These are phyloP conservation scores for Phrynocephalus vlangalii DNA, from an alignment of 2,797 vertebrate species.

Conservation along the genomic window DNA sequence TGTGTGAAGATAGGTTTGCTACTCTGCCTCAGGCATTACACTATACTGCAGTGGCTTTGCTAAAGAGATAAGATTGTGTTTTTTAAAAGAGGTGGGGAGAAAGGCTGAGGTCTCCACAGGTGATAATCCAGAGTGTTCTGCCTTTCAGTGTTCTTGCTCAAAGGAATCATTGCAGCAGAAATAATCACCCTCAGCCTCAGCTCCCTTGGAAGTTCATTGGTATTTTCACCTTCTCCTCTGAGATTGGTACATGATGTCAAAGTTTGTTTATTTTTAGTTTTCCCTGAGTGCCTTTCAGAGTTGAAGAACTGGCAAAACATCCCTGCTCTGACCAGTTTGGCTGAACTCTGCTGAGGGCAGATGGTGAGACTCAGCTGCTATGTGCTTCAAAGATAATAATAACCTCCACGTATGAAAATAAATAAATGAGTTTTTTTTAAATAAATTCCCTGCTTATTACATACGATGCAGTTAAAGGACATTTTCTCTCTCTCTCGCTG, in stretches of 20 bases:
- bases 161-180: slow-evolving; percentile 33
- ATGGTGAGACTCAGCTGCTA: slow-evolving; percentile 63
- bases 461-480: slow-evolving; percentile 32
- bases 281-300: slow-evolving; percentile 34
- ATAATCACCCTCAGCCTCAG: not conserved
- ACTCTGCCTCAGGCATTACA: not conserved
- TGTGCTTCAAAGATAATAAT: slow-evolving; percentile 44
- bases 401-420: slow-evolving; percentile 23
- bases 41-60: not conserved
- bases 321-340: slow-evolving; percentile 49
- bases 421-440: slow-evolving; percentile 2
- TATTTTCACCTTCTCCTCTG: slow-evolving; percentile 40
- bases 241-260: slow-evolving; percentile 29
- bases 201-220: slow-evolving; percentile 5
- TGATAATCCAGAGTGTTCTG: slow-evolving; percentile 35
- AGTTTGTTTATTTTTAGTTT: slow-evolving; percentile 60
- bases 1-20: not conserved
- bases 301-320: slow-evolving; percentile 46
- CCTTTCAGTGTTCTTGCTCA: slow-evolving; percentile 40
- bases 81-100: too few relatives aligned
- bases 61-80: not conserved
- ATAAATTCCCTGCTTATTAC: slow-evolving; percentile 29
- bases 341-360: slow-evolving; percentile 52
- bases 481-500: slow-evolving; percentile 23
- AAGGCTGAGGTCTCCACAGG: not conserved